Evolutionary conservation across 2,888 invertebrate species (phyloP), one percentile per base, ranked within the genome.

Genomic region (Polydrusus cervinus): DNA sequence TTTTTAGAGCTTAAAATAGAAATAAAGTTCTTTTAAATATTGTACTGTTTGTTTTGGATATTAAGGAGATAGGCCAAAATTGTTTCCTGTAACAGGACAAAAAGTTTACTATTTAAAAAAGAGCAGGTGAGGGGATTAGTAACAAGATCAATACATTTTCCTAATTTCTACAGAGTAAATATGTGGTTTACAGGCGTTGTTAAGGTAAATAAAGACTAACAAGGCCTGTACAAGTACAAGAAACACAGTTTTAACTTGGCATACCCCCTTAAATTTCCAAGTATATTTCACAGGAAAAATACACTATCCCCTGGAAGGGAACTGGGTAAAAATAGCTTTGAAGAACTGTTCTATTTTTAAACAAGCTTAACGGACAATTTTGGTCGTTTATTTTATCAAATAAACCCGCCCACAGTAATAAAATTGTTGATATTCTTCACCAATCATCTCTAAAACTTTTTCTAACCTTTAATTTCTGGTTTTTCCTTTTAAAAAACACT

Each of bases 1-100:
- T 53, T 62, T 65, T 55, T 40, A 5, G 25, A 45, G 65, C 65
- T 75, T 71, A 66, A 75, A 75, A 71, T 75, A 75, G 71, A 66
- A 66, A 57, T 57, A 43, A 30, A 64, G 43, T 30, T 62, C 60
- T 70, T 70, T 20, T n/a, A 40, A 1, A 13, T n/a, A n/a, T 38
- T 70, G 20, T 13, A 40, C 14, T 40, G 47, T 64, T 64, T 43
- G 20, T 64, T 70, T 64, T 53, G 55, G 30, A 47, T 10, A 38
- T 68, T 68, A 68, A 68, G 68, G 1, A 45, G 68, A 10, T 68
- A 68, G 34, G 8, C 51, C 62, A 45, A 18, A 11, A 53, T 53
- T 53, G 3, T 53, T 34, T 34, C 34, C 34, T 8, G 34, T 34
- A 34, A 9, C 34, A 3, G 3, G 34, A 34, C 34, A 34, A 34